Conservation (phyloP, 1,140 invertebrate genomes). For the Drosophila hydei region DNA sequence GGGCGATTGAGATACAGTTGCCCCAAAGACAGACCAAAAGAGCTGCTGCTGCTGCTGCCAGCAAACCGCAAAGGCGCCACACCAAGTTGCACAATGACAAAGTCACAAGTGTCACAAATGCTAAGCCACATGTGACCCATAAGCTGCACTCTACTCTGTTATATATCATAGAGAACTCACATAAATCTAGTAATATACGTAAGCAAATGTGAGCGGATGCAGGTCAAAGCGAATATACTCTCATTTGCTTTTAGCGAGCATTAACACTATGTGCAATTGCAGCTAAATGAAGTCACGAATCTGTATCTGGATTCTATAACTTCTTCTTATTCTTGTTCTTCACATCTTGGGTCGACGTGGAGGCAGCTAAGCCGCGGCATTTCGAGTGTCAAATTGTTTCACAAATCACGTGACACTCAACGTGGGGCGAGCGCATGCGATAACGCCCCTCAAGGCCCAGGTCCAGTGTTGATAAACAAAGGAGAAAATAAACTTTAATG, state of each 20-base stretch:
- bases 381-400: constrained; percentile 45
- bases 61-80: constrained; percentile 28
- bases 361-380: too few relatives aligned
- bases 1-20: constrained; percentile 39
- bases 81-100: constrained; percentile 14
- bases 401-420: constrained; percentile 65
- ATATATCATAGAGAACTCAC: too few relatives aligned
- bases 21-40: constrained; percentile 12
- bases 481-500: constrained; percentile 62
- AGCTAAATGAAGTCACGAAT: background rate
- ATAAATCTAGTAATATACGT: too few relatives aligned
- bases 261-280: too few relatives aligned
- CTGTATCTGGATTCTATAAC: background rate
- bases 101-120: constrained; percentile 53
- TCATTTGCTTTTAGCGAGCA: too few relatives aligned
- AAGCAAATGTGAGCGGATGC: background rate
- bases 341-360: too few relatives aligned
- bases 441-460: constrained; percentile 1
- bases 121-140: constrained; percentile 23
- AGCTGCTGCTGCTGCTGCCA: background rate
- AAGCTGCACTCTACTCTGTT: too few relatives aligned
- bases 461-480: constrained; percentile 41
- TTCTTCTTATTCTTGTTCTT: too few relatives aligned
- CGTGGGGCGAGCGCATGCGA: constrained; percentile 9
- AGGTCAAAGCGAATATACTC: too few relatives aligned